Evolutionary conservation across 2,797 vertebrate genomes (phyloP).

Genomic region (Anas capensis): DNA sequence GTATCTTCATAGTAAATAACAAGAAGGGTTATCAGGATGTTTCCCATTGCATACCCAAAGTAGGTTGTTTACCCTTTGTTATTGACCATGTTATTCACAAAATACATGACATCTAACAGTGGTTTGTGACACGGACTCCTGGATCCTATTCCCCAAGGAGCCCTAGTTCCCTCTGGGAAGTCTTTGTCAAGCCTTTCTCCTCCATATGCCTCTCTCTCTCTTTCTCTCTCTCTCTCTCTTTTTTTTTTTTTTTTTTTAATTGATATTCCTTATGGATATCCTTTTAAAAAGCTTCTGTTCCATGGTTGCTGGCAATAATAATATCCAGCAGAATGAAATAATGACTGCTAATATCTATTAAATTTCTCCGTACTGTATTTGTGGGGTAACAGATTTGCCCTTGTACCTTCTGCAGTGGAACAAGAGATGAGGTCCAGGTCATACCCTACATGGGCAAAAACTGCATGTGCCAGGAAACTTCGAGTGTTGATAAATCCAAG

Average conservation of each 20-base stretch:
- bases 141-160: neutral
- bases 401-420: neutral
- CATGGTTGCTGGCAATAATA: neutral
- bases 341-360: neutral
- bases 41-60: neutral
- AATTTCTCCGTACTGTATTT: neutral
- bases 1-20: neutral
- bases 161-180: neutral
- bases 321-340: neutral
- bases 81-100: neutral
- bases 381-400: neutral
- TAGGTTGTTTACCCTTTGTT: neutral
- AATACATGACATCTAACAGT: neutral
- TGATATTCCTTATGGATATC: neutral
- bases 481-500: conserved; percentile 28
- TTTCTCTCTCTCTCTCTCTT: no score
- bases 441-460: neutral
- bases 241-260: neutral
- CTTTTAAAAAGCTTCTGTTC: neutral
- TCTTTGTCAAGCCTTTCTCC: neutral
- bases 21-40: neutral
- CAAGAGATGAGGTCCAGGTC: neutral
- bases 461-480: neutral
- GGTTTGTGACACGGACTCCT: neutral
- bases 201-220: neutral